Percentiles rank a stretch among this genome's conserved stretches.
phyloP scores from a whole-genome alignment of 1,140 invertebrate genomes.

The Penaeus chinensis region DNA sequence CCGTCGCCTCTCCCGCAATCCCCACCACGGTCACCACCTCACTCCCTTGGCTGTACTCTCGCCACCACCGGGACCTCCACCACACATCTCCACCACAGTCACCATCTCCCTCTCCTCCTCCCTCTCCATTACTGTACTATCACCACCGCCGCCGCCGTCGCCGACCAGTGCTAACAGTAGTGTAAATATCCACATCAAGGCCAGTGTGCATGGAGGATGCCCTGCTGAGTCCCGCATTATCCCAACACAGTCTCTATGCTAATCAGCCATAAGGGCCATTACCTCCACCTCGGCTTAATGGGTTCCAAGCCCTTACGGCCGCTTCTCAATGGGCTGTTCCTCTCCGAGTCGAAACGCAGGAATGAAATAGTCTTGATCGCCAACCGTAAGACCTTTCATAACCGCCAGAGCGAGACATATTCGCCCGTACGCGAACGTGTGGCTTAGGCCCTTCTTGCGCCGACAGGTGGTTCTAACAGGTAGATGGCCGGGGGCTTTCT shows the following conservation, averaged over 20 bases:
- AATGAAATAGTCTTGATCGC: slow-evolving; percentile 36
- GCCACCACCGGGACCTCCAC: background rate
- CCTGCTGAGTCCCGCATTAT: background rate
- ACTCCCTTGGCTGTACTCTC: no score
- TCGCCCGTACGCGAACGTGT: slow-evolving; percentile 12
- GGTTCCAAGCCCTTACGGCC: background rate
- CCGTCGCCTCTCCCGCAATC: no score
- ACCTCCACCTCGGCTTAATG: background rate
- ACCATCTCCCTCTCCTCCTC: background rate
- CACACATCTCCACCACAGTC: background rate
- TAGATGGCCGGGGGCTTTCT: slow-evolving; percentile 41
- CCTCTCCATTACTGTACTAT: background rate
- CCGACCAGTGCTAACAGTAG: slow-evolving; percentile 53
- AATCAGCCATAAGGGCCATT: slow-evolving; percentile 24
- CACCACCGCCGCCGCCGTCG: background rate
- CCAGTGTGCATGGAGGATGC: slow-evolving; percentile 30
- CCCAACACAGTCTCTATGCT: slow-evolving; percentile 41
- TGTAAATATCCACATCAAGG: slow-evolving; percentile 54
- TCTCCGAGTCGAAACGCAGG: slow-evolving; percentile 14
- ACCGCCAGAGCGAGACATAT: slow-evolving; percentile 37
- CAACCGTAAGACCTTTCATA: slow-evolving; percentile 21
- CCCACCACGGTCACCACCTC: no score
- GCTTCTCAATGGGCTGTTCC: slow-evolving; percentile 31
- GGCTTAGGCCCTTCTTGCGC: slow-evolving; percentile 41
- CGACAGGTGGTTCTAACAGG: slow-evolving; percentile 31